A percentile compares a stretch with the other conserved stretches of the same genome.
Evolutionary conservation across 1,140 invertebrate species (phyloP).

Genomic region (Kradibia gibbosae): DNA sequence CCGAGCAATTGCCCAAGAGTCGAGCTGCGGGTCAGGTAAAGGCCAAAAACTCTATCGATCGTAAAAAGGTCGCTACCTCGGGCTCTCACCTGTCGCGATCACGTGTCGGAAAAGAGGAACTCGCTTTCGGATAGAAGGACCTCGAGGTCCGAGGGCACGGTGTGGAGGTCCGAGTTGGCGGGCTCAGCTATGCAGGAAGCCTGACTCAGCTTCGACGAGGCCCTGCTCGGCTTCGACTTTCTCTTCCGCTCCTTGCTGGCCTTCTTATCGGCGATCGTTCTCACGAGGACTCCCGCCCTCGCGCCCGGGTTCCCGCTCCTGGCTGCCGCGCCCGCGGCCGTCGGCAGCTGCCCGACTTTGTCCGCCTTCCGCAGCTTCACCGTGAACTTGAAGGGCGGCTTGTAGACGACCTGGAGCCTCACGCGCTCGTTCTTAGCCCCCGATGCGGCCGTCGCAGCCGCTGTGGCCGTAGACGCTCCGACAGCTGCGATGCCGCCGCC

Average conservation of each 20-base stretch:
- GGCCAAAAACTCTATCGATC: slow-evolving; percentile 12
- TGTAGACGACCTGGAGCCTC: slow-evolving; percentile 86
- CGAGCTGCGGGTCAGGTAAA: not conserved
- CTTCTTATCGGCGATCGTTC: slow-evolving; percentile 46
- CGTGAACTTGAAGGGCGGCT: slow-evolving; percentile 88
- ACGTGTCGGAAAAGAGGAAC: slow-evolving; percentile 76
- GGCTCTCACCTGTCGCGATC: slow-evolving; percentile 55
- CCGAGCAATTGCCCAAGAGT: too few species aligned
- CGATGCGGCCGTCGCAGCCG: not conserved
- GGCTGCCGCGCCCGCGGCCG: slow-evolving; percentile 36
- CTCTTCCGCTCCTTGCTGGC: slow-evolving; percentile 23
- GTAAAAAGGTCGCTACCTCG: not conserved
- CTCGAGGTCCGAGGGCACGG: slow-evolving; percentile 78
- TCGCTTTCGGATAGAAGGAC: slow-evolving; percentile 77
- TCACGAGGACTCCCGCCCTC: slow-evolving; percentile 72
- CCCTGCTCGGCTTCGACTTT: slow-evolving; percentile 41
- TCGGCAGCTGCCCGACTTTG: slow-evolving; percentile 67
- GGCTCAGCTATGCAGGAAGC: slow-evolving; percentile 61
- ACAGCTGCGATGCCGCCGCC: too few species aligned
- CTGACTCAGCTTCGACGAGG: slow-evolving; percentile 45
- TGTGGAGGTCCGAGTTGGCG: slow-evolving; percentile 75
- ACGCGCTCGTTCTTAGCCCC: slow-evolving; percentile 75
- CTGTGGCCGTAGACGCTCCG: not conserved
- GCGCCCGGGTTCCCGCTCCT: slow-evolving; percentile 56
- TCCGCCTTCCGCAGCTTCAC: slow-evolving; percentile 82